phyloP scores from a whole-genome alignment of 2,797 vertebrate species.

The Cercopithecus diana region DNA sequence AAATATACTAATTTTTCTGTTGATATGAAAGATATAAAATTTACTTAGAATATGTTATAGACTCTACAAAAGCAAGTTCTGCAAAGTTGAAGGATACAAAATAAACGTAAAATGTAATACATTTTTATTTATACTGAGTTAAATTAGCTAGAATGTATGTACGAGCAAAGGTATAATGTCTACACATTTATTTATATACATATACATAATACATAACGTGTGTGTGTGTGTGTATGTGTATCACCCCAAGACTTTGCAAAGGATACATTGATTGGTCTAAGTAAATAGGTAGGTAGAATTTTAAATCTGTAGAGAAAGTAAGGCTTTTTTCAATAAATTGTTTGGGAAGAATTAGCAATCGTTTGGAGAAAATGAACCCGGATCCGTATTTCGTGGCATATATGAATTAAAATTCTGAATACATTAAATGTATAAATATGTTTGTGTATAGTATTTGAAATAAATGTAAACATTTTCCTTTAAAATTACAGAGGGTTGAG shows the following conservation, averaged over 20 bases:
- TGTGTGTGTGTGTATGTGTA: background rate
- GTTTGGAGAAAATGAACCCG: background rate
- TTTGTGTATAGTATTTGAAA: background rate
- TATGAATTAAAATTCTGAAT: slow-evolving; percentile 5
- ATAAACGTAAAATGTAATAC: background rate
- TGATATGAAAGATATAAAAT: background rate
- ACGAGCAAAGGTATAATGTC: background rate
- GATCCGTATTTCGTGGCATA: background rate
- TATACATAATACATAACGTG: background rate
- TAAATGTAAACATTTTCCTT: background rate
- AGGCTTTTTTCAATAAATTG: background rate
- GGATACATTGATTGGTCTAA: background rate
- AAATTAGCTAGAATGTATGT: background rate
- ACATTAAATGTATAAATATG: background rate
- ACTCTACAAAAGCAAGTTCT: background rate
- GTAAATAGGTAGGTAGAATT: background rate
- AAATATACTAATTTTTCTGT: background rate
- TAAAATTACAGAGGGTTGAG: background rate
- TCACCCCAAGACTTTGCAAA: background rate
- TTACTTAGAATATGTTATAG: background rate
- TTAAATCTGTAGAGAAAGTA: background rate
- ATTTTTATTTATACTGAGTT: background rate
- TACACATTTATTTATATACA: background rate
- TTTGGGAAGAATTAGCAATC: background rate
- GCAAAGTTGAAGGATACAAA: background rate